Conservation (phyloP, 2,797 vertebrate species). For the Cuniculus paca region DNA sequence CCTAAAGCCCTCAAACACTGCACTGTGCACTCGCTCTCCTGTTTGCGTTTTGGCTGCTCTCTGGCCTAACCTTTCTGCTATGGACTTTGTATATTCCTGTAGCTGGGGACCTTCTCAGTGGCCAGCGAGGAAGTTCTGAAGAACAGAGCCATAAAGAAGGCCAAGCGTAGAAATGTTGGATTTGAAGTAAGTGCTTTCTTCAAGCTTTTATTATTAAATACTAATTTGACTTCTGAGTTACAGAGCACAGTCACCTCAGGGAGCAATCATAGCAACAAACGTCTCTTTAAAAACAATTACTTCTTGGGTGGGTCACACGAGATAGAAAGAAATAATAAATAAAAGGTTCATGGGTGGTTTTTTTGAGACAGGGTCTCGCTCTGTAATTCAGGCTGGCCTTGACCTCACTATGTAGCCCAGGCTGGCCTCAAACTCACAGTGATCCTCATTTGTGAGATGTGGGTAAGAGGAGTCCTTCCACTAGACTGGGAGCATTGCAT, state of each 20-base stretch:
- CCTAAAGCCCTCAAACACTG: rapidly evolving
- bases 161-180: constrained; percentile 93
- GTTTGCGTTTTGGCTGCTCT: not conserved
- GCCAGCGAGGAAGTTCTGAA: constrained; percentile 97
- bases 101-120: constrained; percentile 96
- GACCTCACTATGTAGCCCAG: not conserved
- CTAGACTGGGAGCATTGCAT: rapidly evolving
- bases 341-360: not conserved
- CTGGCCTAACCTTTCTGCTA: not conserved
- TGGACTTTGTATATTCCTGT: not conserved
- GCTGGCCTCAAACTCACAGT: not conserved
- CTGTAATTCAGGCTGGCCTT: too few relatives aligned
- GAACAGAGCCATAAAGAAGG: constrained; percentile 96
- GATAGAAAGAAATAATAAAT: not conserved
- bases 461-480: not conserved
- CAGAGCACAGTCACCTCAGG: rapidly evolving
- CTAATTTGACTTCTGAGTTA: not conserved
- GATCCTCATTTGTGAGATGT: not conserved
- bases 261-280: not conserved
- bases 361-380: not conserved
- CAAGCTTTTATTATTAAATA: not conserved
- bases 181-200: constrained; percentile 90
- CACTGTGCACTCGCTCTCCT: not conserved
- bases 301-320: not conserved
- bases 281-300: not conserved